A percentile compares a stretch with the other conserved stretches of the same genome.
phyloP scores from a whole-genome alignment of 64 coral and sea anemone species.

The Dendrophyllia cribrosa region DNA sequence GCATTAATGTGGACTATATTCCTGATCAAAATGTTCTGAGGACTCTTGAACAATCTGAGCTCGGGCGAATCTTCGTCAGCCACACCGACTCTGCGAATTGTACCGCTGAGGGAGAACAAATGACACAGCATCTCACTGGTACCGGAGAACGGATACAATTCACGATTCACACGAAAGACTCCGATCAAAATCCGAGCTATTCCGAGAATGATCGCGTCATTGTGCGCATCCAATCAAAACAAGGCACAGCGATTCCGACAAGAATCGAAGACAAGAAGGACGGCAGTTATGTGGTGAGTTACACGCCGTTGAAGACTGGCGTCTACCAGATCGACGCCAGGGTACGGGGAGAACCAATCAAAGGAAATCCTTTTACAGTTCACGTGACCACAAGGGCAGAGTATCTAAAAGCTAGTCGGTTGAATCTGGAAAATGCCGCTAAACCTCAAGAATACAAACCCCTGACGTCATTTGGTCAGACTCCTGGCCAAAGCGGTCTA shows the following conservation, averaged over 20 bases:
- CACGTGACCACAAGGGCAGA: slow-evolving; percentile 64
- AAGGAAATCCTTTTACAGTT: slow-evolving; percentile 60
- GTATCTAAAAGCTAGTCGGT: slow-evolving; percentile 57
- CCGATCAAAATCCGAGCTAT: slow-evolving; percentile 69
- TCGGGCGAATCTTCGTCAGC: slow-evolving; percentile 69
- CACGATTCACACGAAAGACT: slow-evolving; percentile 73
- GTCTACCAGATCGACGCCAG: slow-evolving; percentile 66
- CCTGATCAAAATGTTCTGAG: slow-evolving; percentile 48
- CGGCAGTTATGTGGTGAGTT: slow-evolving; percentile 77
- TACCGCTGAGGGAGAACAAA: slow-evolving; percentile 40
- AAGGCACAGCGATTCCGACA: slow-evolving; percentile 23
- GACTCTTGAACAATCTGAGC: slow-evolving; percentile 58
- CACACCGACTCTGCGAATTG: slow-evolving; percentile 66
- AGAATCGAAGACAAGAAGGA: slow-evolving; percentile 83
- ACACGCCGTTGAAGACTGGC: slow-evolving; percentile 48
- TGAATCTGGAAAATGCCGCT: slow-evolving; percentile 23
- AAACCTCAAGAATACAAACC: slow-evolving; percentile 35
- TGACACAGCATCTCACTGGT: slow-evolving; percentile 48
- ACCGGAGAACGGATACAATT: slow-evolving; percentile 78
- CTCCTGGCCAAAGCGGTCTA: background rate
- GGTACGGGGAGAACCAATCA: slow-evolving; percentile 67
- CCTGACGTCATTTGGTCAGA: slow-evolving; percentile 44
- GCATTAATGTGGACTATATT: slow-evolving; percentile 74
- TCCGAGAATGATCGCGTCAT: slow-evolving; percentile 78
- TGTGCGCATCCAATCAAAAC: slow-evolving; percentile 54